Percentiles rank a stretch among this genome's conserved stretches.
Evolutionary conservation across 1,140 invertebrate genomes (phyloP).

Genomic region (Drosophila nikananu): DNA sequence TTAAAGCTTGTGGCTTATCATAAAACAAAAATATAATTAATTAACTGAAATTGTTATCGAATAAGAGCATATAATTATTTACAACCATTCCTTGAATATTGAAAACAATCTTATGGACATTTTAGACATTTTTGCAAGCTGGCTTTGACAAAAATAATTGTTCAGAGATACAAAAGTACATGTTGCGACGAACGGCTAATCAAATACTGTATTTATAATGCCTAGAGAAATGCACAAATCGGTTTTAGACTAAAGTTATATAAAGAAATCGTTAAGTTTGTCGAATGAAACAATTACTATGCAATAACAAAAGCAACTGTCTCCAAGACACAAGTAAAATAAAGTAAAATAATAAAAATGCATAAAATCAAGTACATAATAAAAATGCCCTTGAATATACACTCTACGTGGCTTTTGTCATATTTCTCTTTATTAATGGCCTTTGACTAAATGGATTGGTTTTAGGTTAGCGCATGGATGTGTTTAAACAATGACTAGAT

Average conservation of each 20-base stretch:
- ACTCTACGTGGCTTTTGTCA: conserved; percentile 1
- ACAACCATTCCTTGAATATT: conserved; percentile 49
- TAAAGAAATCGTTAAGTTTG: conserved; percentile 73
- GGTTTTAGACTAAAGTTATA: conserved; percentile 75
- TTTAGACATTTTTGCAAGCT: conserved; percentile 71
- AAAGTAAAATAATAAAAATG: conserved; percentile 48
- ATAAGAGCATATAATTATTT: conserved; percentile 51
- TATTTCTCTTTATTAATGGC: conserved; percentile 33
- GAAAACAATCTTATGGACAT: conserved; percentile 49
- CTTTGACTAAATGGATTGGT: conserved; percentile 36
- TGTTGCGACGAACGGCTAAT: conserved; percentile 30
- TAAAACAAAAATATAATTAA: conserved; percentile 37
- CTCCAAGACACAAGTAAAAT: conserved; percentile 58
- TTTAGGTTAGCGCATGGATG: conserved; percentile 35
- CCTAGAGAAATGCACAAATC: conserved; percentile 75
- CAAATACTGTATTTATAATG: conserved; percentile 53
- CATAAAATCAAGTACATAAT: conserved; percentile 25
- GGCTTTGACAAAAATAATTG: conserved; percentile 59
- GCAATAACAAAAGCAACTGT: conserved; percentile 56
- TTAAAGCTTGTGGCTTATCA: conserved; percentile 81
- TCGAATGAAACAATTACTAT: conserved; percentile 56
- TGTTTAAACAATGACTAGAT: conserved; percentile 75
- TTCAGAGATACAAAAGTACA: conserved; percentile 31
- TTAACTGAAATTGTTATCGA: conserved; percentile 59
- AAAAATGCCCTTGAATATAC: conserved; percentile 20